phyloP scores from a whole-genome alignment of 2,113 vertebrate species.

The Carassius auratus region DNA sequence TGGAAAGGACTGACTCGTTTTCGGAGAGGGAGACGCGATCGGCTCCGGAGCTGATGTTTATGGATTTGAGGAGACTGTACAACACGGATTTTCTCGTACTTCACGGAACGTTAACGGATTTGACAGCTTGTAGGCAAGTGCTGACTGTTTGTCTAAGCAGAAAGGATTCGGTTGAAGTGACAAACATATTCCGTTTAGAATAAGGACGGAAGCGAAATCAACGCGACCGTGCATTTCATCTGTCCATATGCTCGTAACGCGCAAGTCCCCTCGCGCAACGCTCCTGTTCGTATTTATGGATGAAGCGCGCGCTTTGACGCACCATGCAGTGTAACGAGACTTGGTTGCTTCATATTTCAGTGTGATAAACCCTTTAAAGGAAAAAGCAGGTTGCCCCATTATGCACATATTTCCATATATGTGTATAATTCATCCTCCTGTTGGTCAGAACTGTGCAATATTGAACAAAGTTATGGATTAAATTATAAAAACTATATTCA shows the following conservation, averaged over 20 bases:
- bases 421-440: background rate
- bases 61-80: background rate
- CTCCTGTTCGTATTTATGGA: background rate
- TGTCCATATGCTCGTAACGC: background rate
- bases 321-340: background rate
- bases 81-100: conserved; percentile 6
- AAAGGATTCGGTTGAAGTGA: background rate
- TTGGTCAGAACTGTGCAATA: background rate
- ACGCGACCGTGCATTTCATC: background rate
- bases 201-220: background rate
- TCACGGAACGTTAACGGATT: conserved; percentile 1
- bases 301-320: background rate
- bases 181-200: no score
- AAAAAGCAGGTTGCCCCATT: background rate
- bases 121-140: conserved; percentile 40
- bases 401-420: background rate
- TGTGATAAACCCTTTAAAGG: background rate
- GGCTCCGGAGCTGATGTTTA: conserved; percentile 18
- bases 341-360: background rate
- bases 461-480: background rate
- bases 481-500: background rate
- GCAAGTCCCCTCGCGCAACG: background rate
- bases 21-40: conserved; percentile 4
- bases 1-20: conserved; percentile 7
- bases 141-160: background rate